Base-by-base conservation (phyloP, 2,888 invertebrate species). In the Drosophila pseudotalamancana region DNA sequence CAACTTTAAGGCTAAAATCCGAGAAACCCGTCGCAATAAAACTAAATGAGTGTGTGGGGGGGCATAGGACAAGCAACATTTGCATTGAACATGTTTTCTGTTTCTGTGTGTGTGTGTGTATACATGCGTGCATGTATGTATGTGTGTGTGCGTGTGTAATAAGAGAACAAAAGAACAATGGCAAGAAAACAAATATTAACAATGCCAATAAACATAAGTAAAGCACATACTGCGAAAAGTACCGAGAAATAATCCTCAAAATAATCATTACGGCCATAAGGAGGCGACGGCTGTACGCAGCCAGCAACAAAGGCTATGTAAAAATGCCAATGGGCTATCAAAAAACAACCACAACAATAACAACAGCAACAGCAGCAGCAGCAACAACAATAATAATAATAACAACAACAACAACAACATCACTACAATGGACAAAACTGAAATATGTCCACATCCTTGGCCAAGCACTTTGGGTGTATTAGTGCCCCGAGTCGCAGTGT, bases 241-340 rank as follows among this genome's bases (percentile, higher is more conserved):
- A 56, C 68, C 60, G 39, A 57, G 64, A 53, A 68, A 86, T 86
- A 80, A 80, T 80, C 79, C 86, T 79, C 72, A 64, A 79, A 86
- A 80, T 86, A 80, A 86, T 86, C 87, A 86, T 86, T 76, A 80
- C 76, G 70, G 61, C 66, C 72, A 72, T 68, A 72, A 82, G 66
- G 63, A 62, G 83, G 66, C 76, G 61, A 55, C 29, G 48, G 21
- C 48, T 48, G 62, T 55, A 32, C 31, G 31, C 51, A 53, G 50
- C 31, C 37, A 56, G 25, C 35, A 35, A 42, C 46, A 68, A 51
- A 66, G 68, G 76, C 72, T 69, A 72, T 86, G 83, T 80, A 76
- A 86, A 80, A 80, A 86, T 75, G 76, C 83, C 80, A 83, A 75
- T 68, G 60, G 67, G 63, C 74, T 61, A 79, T 75, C 76, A 79